Evolutionary conservation across 2,797 vertebrate species (phyloP).

Genomic region (Pogoniulus pusillus): DNA sequence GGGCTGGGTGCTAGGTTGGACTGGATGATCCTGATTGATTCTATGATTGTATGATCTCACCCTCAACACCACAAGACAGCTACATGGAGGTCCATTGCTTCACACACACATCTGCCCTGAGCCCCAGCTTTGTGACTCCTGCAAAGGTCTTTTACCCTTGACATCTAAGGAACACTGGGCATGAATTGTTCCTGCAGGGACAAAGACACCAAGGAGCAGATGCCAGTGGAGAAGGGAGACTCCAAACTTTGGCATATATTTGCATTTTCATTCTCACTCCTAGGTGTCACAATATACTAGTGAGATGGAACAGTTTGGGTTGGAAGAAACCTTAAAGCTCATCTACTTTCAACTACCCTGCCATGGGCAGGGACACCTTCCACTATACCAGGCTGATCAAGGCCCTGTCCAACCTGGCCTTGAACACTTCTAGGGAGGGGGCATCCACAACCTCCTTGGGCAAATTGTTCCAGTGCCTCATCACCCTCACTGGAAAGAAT

Average conservation of each 20-base stretch:
- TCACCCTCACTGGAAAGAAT: too few relatives aligned
- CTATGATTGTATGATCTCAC: too few relatives aligned
- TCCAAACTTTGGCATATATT: not conserved
- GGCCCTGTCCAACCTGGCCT: too few relatives aligned
- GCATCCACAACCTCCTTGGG: too few relatives aligned
- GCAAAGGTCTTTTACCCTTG: not conserved
- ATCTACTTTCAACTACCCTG: too few relatives aligned
- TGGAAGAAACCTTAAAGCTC: too few relatives aligned
- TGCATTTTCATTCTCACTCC: not conserved
- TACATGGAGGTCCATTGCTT: fast-evolving
- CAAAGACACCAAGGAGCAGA: not conserved
- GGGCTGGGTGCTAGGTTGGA: too few relatives aligned
- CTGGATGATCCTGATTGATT: too few relatives aligned
- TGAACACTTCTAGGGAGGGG: too few relatives aligned
- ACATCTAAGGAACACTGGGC: not conserved
- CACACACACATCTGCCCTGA: not conserved
- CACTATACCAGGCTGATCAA: too few relatives aligned
- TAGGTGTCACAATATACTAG: not conserved
- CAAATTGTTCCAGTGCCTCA: too few relatives aligned
- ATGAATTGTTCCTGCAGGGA: not conserved
- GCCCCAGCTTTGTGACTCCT: not conserved
- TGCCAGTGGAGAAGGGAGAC: not conserved
- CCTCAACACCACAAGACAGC: not conserved
- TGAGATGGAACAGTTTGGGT: not conserved
- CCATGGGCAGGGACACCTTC: too few relatives aligned